Evolutionary conservation across 2,888 invertebrate species (phyloP), one percentile per base, ranked within the genome.

Genomic region (Thecophora atra): DNA sequence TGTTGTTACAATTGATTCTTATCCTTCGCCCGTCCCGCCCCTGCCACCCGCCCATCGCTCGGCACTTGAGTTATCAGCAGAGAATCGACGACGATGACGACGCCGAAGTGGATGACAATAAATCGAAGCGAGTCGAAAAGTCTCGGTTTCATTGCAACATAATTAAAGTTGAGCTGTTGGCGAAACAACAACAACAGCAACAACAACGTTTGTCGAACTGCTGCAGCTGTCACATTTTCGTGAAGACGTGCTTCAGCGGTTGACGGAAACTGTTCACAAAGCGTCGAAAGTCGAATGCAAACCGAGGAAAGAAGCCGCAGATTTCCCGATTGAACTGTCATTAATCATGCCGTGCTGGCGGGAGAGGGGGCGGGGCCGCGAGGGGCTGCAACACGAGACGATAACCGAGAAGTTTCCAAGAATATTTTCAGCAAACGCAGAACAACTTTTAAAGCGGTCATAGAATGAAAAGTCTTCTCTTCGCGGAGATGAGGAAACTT

Each of bases 221-320:
- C 72, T 72, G 72, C 72, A 74, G 74, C 74, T 74, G 74, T 72
- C 72, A 74, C 72, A 67, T 65, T 67, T 66, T 70, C 28, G 42
- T 13, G n/a, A 54, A 5, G 58, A 26, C 54, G 30, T 69, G 42
- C 47, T 64, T 42, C 64, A 26, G n/a, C 21, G 21, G 44, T 68
- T 51, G 65, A 2, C 68, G 44, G n/a, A n/a, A 42, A 44, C 58
- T 21, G 60, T 47, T 63, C 24, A 58, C 62, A 15, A 62, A 69
- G 28, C 62, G 60, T 69, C 60, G 62, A 69, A 47, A 5, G 44
- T 21, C 7, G 24, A 11, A 17, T 7, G 24, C 13, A 13, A 19
- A 51, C n/a, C n/a, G n/a, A n/a, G 28, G 2, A 19, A 47, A 13
- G 28, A 21, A 8, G n/a, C 3, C 28, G 62, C 21, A 63, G 30